These are phyloP conservation scores for Drosophila atripex DNA, from an alignment of 2,888 invertebrate genomes.

Conservation along the genomic window DNA sequence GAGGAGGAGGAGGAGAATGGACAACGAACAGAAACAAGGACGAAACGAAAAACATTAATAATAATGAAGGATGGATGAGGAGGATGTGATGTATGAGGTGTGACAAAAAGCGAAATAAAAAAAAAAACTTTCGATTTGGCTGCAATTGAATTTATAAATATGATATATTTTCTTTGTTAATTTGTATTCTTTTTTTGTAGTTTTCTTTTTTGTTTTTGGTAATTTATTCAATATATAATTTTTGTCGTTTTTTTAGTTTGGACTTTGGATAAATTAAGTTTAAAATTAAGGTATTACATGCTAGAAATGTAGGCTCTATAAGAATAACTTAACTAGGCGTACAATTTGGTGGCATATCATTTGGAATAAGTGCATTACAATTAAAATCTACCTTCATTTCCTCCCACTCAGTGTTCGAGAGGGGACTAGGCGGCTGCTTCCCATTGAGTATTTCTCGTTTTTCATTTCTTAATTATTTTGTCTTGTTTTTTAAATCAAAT, in stretches of 20 bases:
- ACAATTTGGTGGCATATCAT: conserved; percentile 74
- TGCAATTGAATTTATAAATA: conserved; percentile 44
- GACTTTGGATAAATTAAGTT: conserved; percentile 38
- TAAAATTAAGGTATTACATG: conserved; percentile 26
- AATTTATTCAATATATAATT: conserved; percentile 66
- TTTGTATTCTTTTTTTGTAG: conserved; percentile 18
- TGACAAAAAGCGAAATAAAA: conserved; percentile 37
- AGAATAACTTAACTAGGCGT: conserved; percentile 60
- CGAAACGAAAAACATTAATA: conserved; percentile 19
- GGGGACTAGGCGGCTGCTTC: conserved; percentile 10
- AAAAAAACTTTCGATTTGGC: conserved; percentile 35
- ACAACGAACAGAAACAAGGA: conserved; percentile 28
- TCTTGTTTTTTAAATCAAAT: conserved; percentile 43
- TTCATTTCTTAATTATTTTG: neutral
- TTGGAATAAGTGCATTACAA: conserved; percentile 66
- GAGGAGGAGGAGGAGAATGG: conserved; percentile 5
- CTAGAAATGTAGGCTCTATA: conserved; percentile 35
- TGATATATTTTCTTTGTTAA: conserved; percentile 40
- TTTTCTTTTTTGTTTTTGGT: conserved; percentile 42
- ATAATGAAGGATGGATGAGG: conserved; percentile 11
- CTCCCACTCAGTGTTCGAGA: conserved; percentile 6
- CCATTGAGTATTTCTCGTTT: conserved; percentile 26
- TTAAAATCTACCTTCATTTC: conserved; percentile 24
- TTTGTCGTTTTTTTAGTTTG: conserved; percentile 41
- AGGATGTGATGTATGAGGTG: conserved; percentile 4